Evolutionary conservation across 2,797 vertebrate species (phyloP), one percentile per base, ranked within the genome.

Genomic region (Spondyliosoma cantharus): DNA sequence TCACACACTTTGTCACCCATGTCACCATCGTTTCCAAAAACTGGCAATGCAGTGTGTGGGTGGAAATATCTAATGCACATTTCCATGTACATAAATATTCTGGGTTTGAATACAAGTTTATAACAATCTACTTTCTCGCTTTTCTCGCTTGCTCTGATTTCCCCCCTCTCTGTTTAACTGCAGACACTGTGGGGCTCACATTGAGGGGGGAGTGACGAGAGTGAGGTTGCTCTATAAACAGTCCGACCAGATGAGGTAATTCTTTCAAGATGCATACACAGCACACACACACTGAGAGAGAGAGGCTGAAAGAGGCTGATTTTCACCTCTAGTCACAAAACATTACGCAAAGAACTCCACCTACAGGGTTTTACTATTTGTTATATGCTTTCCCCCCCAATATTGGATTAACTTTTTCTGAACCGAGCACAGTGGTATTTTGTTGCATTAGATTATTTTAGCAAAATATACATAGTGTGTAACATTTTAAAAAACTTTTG

Each of bases 201-300:
- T 27, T 17, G 63, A 66, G 79, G 48, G 52, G 57, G 49, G 49
- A 22, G 32, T 32, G 29, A 74, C 57, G 37, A 57, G 27, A 50
- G 27, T 82, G 77, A 81, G 61, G 42, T 76, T 14, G 32, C 74
- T 83, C 61, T 52, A 59, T 62, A 80, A 86, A 86, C 78, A 81
- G 74, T 66, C 73, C 0, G 3, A 56, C 57, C 45, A 43, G 78
- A 87, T 83, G 78, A 89, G 76, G 56, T 87, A 52, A 80, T 75
- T 61, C 71, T 43, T 76, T 32, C 69, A 70, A 19, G 71, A 78
- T 56, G n/a, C 58, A 62, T 29, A 57, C 42, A 43, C 56, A 62
- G 29, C 61, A 59, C 49, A 50, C 60, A 57, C 22, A 54, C 76
- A 37, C 22, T 49, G n/a, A 52, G 48, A 75, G 54, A 61, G 12